Percentiles rank a stretch among this genome's conserved stretches.
Conservation (phyloP, 2,113 vertebrate species). For the Calyptommatus sinebrachiatus region DNA sequence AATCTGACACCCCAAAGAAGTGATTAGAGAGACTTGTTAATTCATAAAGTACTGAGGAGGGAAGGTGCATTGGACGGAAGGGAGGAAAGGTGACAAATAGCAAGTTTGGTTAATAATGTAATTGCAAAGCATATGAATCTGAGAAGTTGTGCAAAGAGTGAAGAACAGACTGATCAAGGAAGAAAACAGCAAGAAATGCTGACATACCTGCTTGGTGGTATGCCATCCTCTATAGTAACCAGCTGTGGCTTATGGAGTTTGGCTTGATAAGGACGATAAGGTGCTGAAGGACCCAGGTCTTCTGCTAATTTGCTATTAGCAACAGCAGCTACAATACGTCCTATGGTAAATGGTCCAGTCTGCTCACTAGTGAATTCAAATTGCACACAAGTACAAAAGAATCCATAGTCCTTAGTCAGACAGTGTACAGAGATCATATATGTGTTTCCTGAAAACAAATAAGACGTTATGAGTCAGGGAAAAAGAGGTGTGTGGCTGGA, state of each 20-base stretch:
- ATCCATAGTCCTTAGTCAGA: constrained; percentile 68
- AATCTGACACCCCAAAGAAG: neutral
- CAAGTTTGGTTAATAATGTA: neutral
- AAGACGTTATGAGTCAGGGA: neutral
- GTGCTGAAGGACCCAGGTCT: constrained; percentile 73
- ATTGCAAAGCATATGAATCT: neutral
- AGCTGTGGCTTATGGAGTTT: constrained; percentile 21
- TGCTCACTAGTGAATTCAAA: constrained; percentile 77
- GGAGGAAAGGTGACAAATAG: neutral
- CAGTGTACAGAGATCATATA: constrained; percentile 76
- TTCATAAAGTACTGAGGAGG: neutral
- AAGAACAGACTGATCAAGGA: neutral
- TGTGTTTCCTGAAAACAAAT: constrained; percentile 62
- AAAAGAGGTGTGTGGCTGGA: neutral
- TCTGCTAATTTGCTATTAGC: constrained; percentile 70
- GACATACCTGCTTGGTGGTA: constrained; percentile 72
- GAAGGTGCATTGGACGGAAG: neutral
- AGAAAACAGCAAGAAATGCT: neutral
- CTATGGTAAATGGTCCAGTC: constrained; percentile 72
- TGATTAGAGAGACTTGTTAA: neutral
- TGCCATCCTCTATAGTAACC: constrained; percentile 72
- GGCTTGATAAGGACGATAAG: constrained; percentile 69
- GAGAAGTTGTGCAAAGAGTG: neutral
- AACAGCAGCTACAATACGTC: constrained; percentile 74
- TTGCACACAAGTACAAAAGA: constrained; percentile 69